Evolutionary conservation across 2,888 invertebrate genomes (phyloP).

Genomic region (Zygaena filipendulae): DNA sequence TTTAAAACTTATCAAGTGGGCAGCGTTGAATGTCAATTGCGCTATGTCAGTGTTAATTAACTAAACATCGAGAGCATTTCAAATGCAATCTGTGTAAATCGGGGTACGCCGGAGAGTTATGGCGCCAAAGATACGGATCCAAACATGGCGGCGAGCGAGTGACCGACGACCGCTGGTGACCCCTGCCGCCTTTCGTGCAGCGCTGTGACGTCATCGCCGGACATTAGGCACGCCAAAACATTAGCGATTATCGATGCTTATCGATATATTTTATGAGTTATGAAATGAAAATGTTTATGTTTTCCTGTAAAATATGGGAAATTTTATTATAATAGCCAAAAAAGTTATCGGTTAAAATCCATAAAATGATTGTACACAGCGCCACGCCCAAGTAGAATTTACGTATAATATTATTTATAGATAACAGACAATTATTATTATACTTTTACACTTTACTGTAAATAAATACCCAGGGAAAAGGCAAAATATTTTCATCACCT

Average conservation of each 20-base stretch:
- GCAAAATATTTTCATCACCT: no score
- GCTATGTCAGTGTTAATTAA: slow-evolving; percentile 43
- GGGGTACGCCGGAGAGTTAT: slow-evolving; percentile 34
- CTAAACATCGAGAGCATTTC: slow-evolving; percentile 37
- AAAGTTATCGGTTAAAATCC: no score
- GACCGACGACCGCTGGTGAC: slow-evolving; percentile 42
- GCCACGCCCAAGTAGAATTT: no score
- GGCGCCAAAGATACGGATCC: slow-evolving; percentile 58
- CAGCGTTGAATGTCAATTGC: no score
- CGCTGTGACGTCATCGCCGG: slow-evolving; percentile 27
- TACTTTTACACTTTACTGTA: no score
- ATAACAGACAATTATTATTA: no score
- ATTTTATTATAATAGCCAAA: no score
- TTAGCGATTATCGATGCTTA: slow-evolving; percentile 20
- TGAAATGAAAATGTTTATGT: not conserved
- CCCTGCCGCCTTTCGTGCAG: slow-evolving; percentile 29
- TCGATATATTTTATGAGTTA: no score
- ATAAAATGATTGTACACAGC: no score
- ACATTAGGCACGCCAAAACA: slow-evolving; percentile 2
- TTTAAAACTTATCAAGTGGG: no score
- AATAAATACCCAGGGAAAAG: no score
- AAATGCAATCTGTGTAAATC: slow-evolving; percentile 45
- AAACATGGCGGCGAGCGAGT: slow-evolving; percentile 40
- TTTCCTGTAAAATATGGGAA: not conserved
- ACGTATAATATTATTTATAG: no score